Evolutionary conservation across 2,888 invertebrate genomes (phyloP).

Genomic region (Andrena trimmerana): DNA sequence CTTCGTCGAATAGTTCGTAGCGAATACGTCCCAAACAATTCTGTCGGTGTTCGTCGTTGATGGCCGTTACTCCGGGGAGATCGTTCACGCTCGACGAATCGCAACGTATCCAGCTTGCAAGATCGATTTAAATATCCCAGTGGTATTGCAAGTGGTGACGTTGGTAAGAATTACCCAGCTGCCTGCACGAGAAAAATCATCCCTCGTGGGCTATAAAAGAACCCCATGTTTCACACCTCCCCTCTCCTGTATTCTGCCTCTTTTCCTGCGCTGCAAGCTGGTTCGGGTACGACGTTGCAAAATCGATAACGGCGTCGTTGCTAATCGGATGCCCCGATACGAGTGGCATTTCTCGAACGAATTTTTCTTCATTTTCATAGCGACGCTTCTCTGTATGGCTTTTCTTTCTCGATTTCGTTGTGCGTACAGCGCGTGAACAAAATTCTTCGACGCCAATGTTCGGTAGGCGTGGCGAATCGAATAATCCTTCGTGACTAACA

Average conservation of each 20-base stretch:
- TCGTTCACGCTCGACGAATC: conserved; percentile 73
- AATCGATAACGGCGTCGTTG: conserved; percentile 74
- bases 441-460: conserved; percentile 34
- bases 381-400: not conserved
- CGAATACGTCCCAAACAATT: not conserved
- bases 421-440: conserved; percentile 15
- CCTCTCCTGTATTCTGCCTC: conserved; percentile 48
- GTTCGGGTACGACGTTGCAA: conserved; percentile 72
- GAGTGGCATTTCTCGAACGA: conserved; percentile 46
- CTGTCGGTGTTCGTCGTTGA: not conserved
- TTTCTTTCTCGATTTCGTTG: conserved; percentile 11
- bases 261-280: conserved; percentile 71
- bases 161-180: conserved; percentile 40
- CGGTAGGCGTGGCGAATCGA: conserved; percentile 62
- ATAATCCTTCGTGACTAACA: conserved; percentile 26
- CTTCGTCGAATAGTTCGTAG: not conserved
- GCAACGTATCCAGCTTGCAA: conserved; percentile 74
- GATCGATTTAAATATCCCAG: conserved; percentile 76
- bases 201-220: conserved; percentile 73
- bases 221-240: conserved; percentile 61
- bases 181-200: conserved; percentile 61
- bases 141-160: conserved; percentile 48
- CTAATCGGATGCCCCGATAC: conserved; percentile 72
- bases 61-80: conserved; percentile 42
- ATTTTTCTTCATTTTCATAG: conserved; percentile 40